Percentiles rank a stretch among this genome's conserved stretches.
Conservation (phyloP, 2,113 vertebrate species). For the Sarotherodon lohbergeri region DNA sequence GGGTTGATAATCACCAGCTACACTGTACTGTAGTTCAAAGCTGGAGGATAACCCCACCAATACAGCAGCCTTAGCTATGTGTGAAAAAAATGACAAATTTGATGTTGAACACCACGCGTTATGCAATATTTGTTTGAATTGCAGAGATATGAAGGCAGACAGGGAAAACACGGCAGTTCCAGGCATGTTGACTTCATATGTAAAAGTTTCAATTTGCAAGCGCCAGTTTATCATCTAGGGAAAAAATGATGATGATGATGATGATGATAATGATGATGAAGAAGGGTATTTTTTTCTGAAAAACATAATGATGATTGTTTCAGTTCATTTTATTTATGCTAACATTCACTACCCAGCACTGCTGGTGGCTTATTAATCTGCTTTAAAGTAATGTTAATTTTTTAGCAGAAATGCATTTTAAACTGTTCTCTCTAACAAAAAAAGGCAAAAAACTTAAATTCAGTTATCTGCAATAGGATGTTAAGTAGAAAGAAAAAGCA, state of each 20-base stretch:
- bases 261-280: not conserved
- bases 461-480: not conserved
- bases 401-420: not conserved
- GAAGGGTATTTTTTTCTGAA: fast-evolving
- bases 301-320: not conserved
- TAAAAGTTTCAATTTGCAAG: not conserved
- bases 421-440: not conserved
- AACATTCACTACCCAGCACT: not conserved
- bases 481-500: not conserved
- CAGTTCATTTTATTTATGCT: not conserved
- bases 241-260: not conserved
- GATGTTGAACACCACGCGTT: not conserved
- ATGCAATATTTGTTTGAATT: not conserved
- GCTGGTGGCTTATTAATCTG: not conserved
- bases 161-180: not conserved
- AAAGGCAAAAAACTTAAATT: not conserved
- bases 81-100: not conserved
- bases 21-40: not conserved
- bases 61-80: not conserved
- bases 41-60: not conserved
- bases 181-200: not conserved
- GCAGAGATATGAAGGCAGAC: not conserved
- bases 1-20: not conserved
- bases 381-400: not conserved
- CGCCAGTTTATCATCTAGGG: not conserved